A percentile compares a stretch with the other conserved stretches of the same genome.
Evolutionary conservation across 1,140 invertebrate genomes (phyloP).

Genomic region (Rhopalosiphum maidis): DNA sequence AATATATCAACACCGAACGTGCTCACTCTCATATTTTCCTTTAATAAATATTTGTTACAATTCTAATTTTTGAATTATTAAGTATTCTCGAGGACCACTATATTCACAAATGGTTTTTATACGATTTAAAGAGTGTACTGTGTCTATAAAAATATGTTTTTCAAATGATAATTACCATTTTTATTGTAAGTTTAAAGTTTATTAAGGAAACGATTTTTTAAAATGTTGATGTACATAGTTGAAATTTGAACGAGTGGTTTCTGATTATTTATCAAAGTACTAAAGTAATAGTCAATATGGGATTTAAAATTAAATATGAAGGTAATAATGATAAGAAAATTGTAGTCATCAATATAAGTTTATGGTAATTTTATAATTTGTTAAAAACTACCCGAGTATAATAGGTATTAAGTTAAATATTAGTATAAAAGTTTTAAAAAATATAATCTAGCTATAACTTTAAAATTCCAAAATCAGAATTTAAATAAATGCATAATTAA

Average conservation of each 20-base stretch:
- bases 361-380: too few species aligned
- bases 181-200: background rate
- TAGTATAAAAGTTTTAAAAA: background rate
- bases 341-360: too few species aligned
- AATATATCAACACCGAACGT: background rate
- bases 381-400: background rate
- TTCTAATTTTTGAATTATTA: background rate
- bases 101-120: background rate
- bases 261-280: too few species aligned
- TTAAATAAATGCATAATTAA: background rate
- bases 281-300: too few species aligned
- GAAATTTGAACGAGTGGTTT: too few species aligned
- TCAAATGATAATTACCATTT: background rate
- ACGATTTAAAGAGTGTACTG: background rate
- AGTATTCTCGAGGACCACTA: background rate
- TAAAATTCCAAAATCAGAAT: background rate
- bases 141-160: background rate
- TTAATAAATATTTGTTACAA: background rate
- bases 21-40: background rate
- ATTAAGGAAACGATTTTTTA: too few species aligned
- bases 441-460: background rate
- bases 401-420: background rate
- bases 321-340: background rate
- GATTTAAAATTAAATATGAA: too few species aligned
- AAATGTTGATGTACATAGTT: too few species aligned